Evolutionary conservation across 2,113 vertebrate genomes (phyloP), one percentile per base, ranked within the genome.

Genomic region (Chloropsis cyanopogon): DNA sequence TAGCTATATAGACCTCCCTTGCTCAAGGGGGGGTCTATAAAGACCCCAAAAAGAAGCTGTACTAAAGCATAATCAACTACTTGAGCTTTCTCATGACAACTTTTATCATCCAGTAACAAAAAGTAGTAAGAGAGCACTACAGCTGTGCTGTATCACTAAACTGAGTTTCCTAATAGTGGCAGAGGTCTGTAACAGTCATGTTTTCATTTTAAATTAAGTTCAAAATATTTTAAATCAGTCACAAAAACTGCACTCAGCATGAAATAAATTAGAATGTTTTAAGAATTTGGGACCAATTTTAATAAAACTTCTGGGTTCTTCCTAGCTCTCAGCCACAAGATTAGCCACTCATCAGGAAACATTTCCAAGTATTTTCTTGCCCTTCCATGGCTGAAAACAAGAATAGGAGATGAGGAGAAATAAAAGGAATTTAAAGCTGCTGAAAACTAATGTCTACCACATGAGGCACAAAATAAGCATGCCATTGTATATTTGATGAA

Each of bases 401-500:
- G 95, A 93, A 96, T 93, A 91, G 66, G 61, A 95, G 79, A 93
- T 60, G n/a, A 82, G 66, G 69, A 39, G 56, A 83, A 95, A 93
- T 92, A 90, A 94, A 94, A 95, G 72, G 93, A 96, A 96, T 97
- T 92, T 96, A 89, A 94, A 95, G 82, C 93, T 92, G 88, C 91
- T 97, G 91, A 93, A 95, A 97, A 96, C 91, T 52, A 57, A 95
- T 79, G 90, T 94, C 93, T 95, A 95, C 94, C 86, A 97, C 94
- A 94, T 73, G 78, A 95, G 94, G 82, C 97, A 96, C 44, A 97
- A 95, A 96, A 96, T 92, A 96, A 54, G 69, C 77, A 97, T 63
- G 90, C 73, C 86, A 84, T 94, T 96, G 86, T 96, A 96, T 91
- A 97, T 87, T 95, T 96, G 96, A 92, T 96, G 96, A 92, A 96